phyloP scores from a whole-genome alignment of 2,797 vertebrate genomes.

The Gastrophryne carolinensis region DNA sequence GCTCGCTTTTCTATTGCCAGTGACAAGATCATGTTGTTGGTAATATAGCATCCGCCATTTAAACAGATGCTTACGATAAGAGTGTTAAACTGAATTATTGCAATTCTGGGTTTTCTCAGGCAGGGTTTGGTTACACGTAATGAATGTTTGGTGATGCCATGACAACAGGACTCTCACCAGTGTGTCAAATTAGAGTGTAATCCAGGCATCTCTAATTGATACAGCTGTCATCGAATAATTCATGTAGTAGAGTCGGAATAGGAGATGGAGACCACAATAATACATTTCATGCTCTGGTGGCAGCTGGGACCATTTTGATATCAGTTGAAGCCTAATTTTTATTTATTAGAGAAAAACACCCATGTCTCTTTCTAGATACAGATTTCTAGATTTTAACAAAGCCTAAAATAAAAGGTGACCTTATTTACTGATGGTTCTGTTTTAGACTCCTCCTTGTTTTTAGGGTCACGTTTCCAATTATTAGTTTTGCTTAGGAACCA shows the following conservation, averaged over 20 bases:
- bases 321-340: slow-evolving; percentile 55
- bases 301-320: slow-evolving; percentile 54
- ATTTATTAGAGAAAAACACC: slow-evolving; percentile 7
- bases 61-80: background rate
- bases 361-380: too few species aligned
- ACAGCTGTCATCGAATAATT: slow-evolving; percentile 53
- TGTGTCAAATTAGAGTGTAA: slow-evolving; percentile 18
- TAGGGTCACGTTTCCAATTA: too few species aligned
- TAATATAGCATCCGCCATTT: background rate
- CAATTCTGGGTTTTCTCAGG: background rate
- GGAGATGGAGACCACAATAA: slow-evolving; percentile 45
- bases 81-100: background rate
- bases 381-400: too few species aligned
- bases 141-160: slow-evolving; percentile 33
- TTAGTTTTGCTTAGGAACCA: too few species aligned
- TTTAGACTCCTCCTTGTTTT: too few species aligned
- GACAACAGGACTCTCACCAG: slow-evolving; percentile 6
- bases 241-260: slow-evolving; percentile 39
- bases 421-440: too few species aligned
- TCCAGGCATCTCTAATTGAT: slow-evolving; percentile 46
- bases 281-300: slow-evolving; percentile 57
- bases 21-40: background rate
- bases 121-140: background rate
- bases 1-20: background rate
- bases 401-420: too few species aligned